Evolutionary conservation across 37 sponge, comb jelly and placozoan species (phyloP).

Genomic region (Axinella damicornis): DNA sequence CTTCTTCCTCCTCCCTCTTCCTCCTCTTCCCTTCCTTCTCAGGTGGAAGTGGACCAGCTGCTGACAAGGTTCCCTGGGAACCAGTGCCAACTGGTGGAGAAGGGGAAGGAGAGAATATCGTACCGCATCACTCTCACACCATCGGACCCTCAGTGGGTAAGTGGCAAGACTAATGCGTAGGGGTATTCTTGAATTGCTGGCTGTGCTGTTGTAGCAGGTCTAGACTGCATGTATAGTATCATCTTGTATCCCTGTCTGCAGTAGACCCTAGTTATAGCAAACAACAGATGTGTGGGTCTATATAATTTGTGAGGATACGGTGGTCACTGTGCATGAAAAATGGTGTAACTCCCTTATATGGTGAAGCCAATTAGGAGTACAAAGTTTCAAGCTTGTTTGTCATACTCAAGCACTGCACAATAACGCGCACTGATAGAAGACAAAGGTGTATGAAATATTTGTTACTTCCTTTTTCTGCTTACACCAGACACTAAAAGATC

Average conservation of each 20-base stretch:
- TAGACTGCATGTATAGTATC: too few relatives aligned
- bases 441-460: neutral
- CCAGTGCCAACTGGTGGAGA: conserved; percentile 42
- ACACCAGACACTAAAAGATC: too few relatives aligned
- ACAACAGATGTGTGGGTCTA: too few relatives aligned
- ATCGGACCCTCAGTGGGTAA: conserved; percentile 76
- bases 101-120: conserved; percentile 16
- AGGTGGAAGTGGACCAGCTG: conserved; percentile 59
- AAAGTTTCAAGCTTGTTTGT: too few relatives aligned
- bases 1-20: conserved; percentile 17
- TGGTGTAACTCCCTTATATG: too few relatives aligned
- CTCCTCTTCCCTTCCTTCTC: neutral
- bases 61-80: conserved; percentile 47
- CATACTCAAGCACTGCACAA: too few relatives aligned
- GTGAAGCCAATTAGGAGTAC: too few relatives aligned
- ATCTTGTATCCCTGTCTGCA: too few relatives aligned
- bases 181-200: too few relatives aligned
- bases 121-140: conserved; percentile 46
- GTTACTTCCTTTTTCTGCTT: neutral
- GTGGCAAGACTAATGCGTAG: neutral
- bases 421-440: neutral
- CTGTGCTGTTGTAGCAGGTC: neutral
- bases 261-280: too few relatives aligned
- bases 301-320: too few relatives aligned
- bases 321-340: too few relatives aligned